phyloP scores from a whole-genome alignment of 2,888 invertebrate genomes.

The Colletes collaris region DNA sequence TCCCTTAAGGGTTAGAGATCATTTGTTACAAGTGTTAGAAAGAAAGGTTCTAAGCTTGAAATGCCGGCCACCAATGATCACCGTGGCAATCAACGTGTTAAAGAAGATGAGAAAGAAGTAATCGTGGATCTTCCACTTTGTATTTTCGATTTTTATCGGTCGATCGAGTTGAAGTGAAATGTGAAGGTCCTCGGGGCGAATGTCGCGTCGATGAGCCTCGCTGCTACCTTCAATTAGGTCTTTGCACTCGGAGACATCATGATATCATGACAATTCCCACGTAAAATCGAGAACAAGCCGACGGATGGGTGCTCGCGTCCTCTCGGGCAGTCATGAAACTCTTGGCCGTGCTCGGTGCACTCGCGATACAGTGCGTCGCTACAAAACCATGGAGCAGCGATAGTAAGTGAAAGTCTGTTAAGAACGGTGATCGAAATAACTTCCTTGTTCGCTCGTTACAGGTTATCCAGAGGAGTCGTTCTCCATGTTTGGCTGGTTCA shows the following conservation, averaged over 20 bases:
- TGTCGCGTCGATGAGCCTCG: slow-evolving; percentile 29
- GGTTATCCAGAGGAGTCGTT: slow-evolving; percentile 54
- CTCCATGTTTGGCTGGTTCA: slow-evolving; percentile 68
- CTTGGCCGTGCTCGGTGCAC: slow-evolving; percentile 39
- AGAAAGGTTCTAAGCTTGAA: no score
- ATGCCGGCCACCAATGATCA: no score
- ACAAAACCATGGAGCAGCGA: slow-evolving; percentile 58
- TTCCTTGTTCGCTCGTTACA: slow-evolving; percentile 32
- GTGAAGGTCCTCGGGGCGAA: slow-evolving; percentile 27
- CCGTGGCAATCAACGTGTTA: no score
- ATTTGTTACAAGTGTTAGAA: no score
- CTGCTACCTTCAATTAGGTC: slow-evolving; percentile 22
- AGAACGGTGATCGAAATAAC: slow-evolving; percentile 18
- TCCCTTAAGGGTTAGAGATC: no score
- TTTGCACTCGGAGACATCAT: background rate
- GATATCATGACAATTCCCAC: slow-evolving; percentile 39
- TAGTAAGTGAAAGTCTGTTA: slow-evolving; percentile 58
- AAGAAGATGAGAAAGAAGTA: no score
- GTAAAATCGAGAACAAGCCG: slow-evolving; percentile 24
- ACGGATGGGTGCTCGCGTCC: background rate
- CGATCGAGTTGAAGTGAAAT: slow-evolving; percentile 53
- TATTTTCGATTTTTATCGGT: no score
- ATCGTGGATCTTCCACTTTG: no score
- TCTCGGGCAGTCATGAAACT: slow-evolving; percentile 58
- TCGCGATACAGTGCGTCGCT: slow-evolving; percentile 54